Evolutionary conservation across 1,140 invertebrate species (phyloP).

Genomic region (Megalopta genalis): DNA sequence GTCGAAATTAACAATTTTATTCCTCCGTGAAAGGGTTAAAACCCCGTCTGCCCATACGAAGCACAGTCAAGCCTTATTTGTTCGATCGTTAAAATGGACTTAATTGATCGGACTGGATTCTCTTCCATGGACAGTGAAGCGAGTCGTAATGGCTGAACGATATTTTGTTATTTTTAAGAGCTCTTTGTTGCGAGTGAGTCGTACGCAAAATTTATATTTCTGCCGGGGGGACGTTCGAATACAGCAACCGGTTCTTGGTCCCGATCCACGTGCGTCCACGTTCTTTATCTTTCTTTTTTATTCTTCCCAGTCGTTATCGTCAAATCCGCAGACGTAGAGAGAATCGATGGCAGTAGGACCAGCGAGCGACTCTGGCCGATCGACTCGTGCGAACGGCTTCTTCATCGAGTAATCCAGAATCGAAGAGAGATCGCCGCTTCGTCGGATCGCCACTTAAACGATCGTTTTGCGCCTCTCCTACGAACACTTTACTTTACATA

Average conservation of each 20-base stretch:
- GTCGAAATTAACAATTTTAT: no score
- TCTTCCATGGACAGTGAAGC: not conserved
- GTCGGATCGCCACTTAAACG: not conserved
- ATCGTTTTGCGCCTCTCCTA: not conserved
- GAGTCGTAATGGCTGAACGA: not conserved
- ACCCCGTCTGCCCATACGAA: no score
- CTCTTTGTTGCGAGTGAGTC: not conserved
- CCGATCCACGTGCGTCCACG: not conserved
- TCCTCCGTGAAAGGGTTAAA: no score
- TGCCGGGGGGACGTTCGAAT: not conserved
- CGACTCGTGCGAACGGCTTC: no score
- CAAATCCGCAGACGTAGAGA: not conserved
- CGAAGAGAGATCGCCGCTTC: no score
- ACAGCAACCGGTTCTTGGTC: slow-evolving; percentile 18
- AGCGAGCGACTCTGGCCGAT: no score
- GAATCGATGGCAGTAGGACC: no score
- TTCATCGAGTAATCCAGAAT: not conserved
- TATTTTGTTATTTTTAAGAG: not conserved
- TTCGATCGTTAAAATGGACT: not conserved
- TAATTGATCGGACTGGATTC: not conserved
- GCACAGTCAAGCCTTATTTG: no score
- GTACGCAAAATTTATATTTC: not conserved
- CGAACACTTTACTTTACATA: not conserved
- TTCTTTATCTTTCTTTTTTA: not conserved
- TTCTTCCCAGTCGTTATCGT: not conserved